Base-by-base conservation (phyloP, 2,888 invertebrate genomes). In the Dorcus hopei region DNA sequence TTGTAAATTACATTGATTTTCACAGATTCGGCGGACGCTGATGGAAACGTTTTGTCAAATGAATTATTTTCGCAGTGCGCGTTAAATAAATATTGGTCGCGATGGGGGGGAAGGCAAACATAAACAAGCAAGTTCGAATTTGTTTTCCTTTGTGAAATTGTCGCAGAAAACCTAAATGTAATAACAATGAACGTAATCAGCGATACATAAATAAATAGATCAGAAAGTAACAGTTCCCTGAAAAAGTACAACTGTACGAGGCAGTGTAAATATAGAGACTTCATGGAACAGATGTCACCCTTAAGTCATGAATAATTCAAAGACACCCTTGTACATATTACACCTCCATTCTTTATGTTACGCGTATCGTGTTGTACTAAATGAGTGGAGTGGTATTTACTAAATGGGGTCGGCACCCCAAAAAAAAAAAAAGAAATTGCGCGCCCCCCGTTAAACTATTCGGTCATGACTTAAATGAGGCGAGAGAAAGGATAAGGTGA, bases 281-380 rank as follows among this genome's bases (percentile, higher is more conserved):
- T 53, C 54, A 52, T 59, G 61, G 63, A 67, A 61, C 68, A 69
- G 69, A 68, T 69, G 69, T 68, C 68, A 61, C 61, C 59, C 64
- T 55, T 52, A 61, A 61, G 63, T 61, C 65, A 69, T 69, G 69
- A 69, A 69, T 69, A 64, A 69, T 69, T 69, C 69, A 69, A 48
- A 49, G 53, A 48, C 58, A 61, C 65, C 65, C 65, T 61, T 59
- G 65, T 57, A 58, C 66, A 65, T 63, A 68, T 66, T 66, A 65
- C 61, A 61, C 60, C 65, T 67, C 64, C 65, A 62, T 68, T 68
- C 68, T 68, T 68, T 68, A 65, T 66, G 64, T 68, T 63, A 61
- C 60, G 65, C 65, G 65, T 68, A 65, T 67, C 68, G 67, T 68
- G 68, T 68, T 66, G 64, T 62, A 58, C 66, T 66, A 68, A 68